phyloP scores from a whole-genome alignment of 2,888 invertebrate species.

The Pachymerium ferrugineum region DNA sequence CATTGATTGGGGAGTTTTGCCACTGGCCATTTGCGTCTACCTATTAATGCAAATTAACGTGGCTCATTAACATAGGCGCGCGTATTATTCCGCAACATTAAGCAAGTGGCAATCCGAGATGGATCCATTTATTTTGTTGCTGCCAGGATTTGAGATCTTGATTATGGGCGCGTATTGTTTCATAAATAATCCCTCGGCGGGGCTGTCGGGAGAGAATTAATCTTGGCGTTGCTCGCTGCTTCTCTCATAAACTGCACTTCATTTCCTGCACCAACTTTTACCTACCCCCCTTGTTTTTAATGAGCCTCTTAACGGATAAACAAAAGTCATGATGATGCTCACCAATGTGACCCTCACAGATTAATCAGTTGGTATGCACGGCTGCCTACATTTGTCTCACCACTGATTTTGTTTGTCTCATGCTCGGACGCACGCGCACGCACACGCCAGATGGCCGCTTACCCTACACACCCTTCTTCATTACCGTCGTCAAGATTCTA shows the following conservation, averaged over 20 bases:
- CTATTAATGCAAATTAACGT: conserved; percentile 35
- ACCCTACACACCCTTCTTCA: conserved; percentile 21
- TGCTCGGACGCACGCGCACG: not conserved
- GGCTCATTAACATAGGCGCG: conserved; percentile 33
- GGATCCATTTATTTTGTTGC: conserved; percentile 34
- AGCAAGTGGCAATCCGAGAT: conserved; percentile 32
- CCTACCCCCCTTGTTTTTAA: not conserved
- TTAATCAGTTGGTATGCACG: not conserved
- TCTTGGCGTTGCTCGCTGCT: conserved; percentile 28
- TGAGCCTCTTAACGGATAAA: conserved; percentile 21
- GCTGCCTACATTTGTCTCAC: conserved; percentile 1
- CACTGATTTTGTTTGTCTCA: conserved; percentile 11
- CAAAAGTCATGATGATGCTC: conserved; percentile 8
- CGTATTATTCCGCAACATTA: conserved; percentile 34
- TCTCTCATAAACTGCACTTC: conserved; percentile 21
- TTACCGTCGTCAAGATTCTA: conserved; percentile 3
- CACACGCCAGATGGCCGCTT: not conserved
- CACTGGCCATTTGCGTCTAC: conserved; percentile 31
- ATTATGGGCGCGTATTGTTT: conserved; percentile 32
- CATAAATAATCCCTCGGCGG: conserved; percentile 33
- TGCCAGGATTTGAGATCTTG: conserved; percentile 32
- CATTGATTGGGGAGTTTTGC: conserved; percentile 18
- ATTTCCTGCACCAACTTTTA: not conserved
- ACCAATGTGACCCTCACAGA: not conserved
- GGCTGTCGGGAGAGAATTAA: conserved; percentile 32